phyloP scores from a whole-genome alignment of 2,888 invertebrate genomes.

The Eulithis testata region DNA sequence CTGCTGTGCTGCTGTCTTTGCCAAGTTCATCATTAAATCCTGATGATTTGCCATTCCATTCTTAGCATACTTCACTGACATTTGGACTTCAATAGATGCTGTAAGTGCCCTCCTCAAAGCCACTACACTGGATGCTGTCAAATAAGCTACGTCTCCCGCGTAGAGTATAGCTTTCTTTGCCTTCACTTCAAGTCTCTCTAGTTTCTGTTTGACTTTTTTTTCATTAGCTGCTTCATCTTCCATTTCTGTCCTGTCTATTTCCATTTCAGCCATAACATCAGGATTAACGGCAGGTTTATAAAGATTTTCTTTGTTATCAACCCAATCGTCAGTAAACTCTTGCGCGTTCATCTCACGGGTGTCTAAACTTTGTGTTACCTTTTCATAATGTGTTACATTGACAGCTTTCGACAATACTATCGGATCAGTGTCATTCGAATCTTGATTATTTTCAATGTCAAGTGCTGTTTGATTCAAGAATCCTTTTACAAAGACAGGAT shows the following conservation, averaged over 20 bases:
- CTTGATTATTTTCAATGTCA: constrained; percentile 63
- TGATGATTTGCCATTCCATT: constrained; percentile 79
- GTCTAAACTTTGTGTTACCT: constrained; percentile 56
- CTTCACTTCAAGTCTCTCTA: constrained; percentile 72
- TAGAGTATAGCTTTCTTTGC: constrained; percentile 79
- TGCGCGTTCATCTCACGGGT: constrained; percentile 62
- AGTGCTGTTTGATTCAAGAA: constrained; percentile 76
- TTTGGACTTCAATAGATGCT: constrained; percentile 78
- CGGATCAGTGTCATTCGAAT: constrained; percentile 58
- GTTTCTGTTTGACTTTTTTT: constrained; percentile 68
- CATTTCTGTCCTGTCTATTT: constrained; percentile 69
- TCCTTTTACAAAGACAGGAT: constrained; percentile 52
- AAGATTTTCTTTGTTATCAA: constrained; percentile 62
- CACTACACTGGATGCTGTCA: constrained; percentile 78
- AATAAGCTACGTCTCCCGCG: constrained; percentile 79
- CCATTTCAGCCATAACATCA: constrained; percentile 72
- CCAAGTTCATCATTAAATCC: constrained; percentile 80
- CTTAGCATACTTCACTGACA: constrained; percentile 76
- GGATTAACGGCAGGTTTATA: constrained; percentile 63
- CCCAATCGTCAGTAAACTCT: constrained; percentile 69
- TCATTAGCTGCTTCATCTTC: constrained; percentile 66
- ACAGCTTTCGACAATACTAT: constrained; percentile 65
- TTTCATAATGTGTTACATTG: constrained; percentile 62
- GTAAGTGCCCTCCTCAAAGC: constrained; percentile 77
- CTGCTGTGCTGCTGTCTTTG: constrained; percentile 79